Evolutionary conservation across 2,888 invertebrate species (phyloP).

Genomic region (Lasioglossum zephyrum): DNA sequence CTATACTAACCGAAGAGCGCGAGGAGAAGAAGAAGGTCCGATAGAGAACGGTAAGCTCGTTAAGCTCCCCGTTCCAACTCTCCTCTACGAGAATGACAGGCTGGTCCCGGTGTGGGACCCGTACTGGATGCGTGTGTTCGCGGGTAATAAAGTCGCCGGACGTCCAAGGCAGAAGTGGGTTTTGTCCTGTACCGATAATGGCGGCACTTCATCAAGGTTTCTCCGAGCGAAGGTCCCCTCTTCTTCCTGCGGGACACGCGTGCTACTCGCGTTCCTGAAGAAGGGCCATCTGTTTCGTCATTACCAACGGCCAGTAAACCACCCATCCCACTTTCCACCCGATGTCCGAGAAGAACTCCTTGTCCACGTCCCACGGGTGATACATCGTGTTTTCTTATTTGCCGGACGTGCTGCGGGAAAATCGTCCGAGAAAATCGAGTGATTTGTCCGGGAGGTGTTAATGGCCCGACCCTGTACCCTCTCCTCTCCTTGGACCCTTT

Average conservation of each 20-base stretch:
- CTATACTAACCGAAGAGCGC: background rate
- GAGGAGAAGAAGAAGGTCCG: conserved; percentile 24
- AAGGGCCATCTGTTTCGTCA: conserved; percentile 84
- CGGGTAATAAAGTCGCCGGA: conserved; percentile 83
- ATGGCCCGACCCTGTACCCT: conserved; percentile 70
- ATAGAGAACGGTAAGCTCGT: conserved; percentile 64
- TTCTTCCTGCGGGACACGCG: conserved; percentile 78
- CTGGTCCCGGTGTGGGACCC: conserved; percentile 66
- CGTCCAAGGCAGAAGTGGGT: conserved; percentile 77
- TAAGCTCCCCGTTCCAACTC: conserved; percentile 49
- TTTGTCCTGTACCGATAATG: conserved; percentile 84
- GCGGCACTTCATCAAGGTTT: conserved; percentile 83
- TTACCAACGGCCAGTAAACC: conserved; percentile 83
- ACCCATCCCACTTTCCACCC: conserved; percentile 64
- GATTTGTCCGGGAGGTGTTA: conserved; percentile 84
- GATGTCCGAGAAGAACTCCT: conserved; percentile 12
- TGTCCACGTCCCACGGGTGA: conserved; percentile 83
- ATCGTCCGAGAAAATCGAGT: conserved; percentile 84
- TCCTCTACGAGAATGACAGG: conserved; percentile 34
- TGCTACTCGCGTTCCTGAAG: conserved; percentile 71
- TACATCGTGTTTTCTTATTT: conserved; percentile 84
- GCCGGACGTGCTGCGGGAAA: conserved; percentile 83
- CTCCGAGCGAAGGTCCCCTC: conserved; percentile 58
- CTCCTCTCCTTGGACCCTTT: conserved; percentile 21
- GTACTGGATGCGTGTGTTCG: conserved; percentile 75